Evolutionary conservation across 2,797 vertebrate species (phyloP).

Genomic region (Thalassophryne amazonica): DNA sequence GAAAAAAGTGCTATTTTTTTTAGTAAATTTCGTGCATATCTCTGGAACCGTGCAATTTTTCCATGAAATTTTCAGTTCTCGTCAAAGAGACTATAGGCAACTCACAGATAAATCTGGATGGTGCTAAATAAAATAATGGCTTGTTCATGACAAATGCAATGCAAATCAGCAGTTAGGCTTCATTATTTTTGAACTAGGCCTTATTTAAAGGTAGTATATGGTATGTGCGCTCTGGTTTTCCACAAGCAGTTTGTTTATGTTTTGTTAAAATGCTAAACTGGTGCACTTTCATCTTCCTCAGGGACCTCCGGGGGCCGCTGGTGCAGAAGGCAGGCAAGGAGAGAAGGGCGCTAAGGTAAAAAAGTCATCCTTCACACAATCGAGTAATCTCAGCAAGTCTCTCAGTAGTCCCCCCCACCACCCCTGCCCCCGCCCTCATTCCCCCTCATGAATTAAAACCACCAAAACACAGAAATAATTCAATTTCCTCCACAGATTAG

Average conservation of each 20-base stretch:
- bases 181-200: no score
- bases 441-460: slow-evolving; percentile 35
- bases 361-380: slow-evolving; percentile 37
- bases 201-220: no score
- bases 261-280: slow-evolving; percentile 40
- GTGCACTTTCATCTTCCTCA: slow-evolving; percentile 62
- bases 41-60: no score
- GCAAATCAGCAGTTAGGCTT: no score
- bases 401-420: neutral
- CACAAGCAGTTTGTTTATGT: neutral
- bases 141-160: no score
- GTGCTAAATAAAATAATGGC: no score
- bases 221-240: neutral
- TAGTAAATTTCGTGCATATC: no score
- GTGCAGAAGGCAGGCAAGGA: slow-evolving; percentile 94
- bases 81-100: no score
- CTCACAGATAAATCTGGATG: no score
- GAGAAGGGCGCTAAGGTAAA: slow-evolving; percentile 98
- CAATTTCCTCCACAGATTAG: slow-evolving; percentile 30
- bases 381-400: slow-evolving; percentile 33
- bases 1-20: no score
- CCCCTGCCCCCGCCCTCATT: neutral
- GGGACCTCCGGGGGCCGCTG: slow-evolving; percentile 89
- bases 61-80: no score
- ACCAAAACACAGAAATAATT: slow-evolving; percentile 17